phyloP scores from a whole-genome alignment of 2,888 invertebrate genomes.

The Aphelenchoides bicaudatus region DNA sequence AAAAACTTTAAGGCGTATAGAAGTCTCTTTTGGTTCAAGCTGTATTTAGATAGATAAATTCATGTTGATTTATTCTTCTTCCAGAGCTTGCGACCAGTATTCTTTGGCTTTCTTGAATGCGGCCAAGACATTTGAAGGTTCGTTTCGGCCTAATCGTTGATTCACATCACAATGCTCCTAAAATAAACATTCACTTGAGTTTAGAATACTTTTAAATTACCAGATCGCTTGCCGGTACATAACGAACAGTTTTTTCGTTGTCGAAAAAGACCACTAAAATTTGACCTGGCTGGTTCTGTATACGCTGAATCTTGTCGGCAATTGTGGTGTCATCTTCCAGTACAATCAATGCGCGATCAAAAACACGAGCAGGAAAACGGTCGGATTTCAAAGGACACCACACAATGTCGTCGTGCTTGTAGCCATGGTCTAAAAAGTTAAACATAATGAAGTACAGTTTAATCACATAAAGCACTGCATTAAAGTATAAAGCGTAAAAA shows the following conservation, averaged over 20 bases:
- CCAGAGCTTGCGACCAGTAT: neutral
- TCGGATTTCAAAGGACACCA: constrained; percentile 20
- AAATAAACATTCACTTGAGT: no score
- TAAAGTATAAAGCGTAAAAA: no score
- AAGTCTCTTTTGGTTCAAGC: no score
- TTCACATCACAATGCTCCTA: constrained; percentile 21
- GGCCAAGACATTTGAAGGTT: neutral
- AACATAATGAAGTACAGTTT: neutral
- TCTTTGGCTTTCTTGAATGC: constrained; percentile 12
- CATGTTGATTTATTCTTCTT: no score
- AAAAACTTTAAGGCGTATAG: no score
- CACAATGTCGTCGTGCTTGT: constrained; percentile 28
- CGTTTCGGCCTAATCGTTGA: neutral
- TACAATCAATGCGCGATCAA: constrained; percentile 14
- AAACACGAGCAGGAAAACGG: constrained; percentile 15
- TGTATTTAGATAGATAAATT: no score
- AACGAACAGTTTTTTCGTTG: constrained; percentile 14
- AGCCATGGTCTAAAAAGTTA: neutral
- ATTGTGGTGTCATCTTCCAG: constrained; percentile 16
- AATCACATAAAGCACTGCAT: constrained; percentile 2
- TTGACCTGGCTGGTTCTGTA: neutral
- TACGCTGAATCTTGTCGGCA: constrained; percentile 3
- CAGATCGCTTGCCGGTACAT: constrained; percentile 17
- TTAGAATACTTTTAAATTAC: no score
- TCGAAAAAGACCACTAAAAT: constrained; percentile 24